These are phyloP conservation scores for Coreoperca whiteheadi DNA, from an alignment of 2,113 vertebrate species.

Conservation along the genomic window DNA sequence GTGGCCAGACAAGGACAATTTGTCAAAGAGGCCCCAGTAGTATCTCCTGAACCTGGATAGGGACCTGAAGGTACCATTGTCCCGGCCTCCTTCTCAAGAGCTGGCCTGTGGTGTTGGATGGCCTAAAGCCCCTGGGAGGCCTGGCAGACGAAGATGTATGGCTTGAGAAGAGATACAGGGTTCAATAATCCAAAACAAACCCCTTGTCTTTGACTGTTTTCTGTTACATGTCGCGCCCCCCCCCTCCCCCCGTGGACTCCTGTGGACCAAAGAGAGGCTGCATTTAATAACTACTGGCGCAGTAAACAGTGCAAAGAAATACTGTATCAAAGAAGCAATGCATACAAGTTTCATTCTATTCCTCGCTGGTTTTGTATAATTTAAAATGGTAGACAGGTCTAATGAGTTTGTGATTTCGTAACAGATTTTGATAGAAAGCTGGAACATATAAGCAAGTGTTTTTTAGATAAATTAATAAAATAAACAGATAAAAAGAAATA, in stretches of 20 bases:
- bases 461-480: neutral
- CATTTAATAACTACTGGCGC: slow-evolving; percentile 36
- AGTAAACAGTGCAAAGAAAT: slow-evolving; percentile 2
- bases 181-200: slow-evolving; percentile 73
- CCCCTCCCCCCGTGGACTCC: neutral
- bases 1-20: slow-evolving; percentile 84
- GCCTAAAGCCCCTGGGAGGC: slow-evolving; percentile 64
- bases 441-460: neutral
- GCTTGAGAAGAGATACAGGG: slow-evolving; percentile 59
- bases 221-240: slow-evolving; percentile 15
- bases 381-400: neutral
- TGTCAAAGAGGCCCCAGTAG: slow-evolving; percentile 84
- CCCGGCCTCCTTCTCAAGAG: slow-evolving; percentile 66
- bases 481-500: neutral
- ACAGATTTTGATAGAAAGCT: neutral
- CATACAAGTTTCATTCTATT: neutral
- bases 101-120: slow-evolving; percentile 66
- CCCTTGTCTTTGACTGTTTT: slow-evolving; percentile 57
- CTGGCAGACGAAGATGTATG: slow-evolving; percentile 75
- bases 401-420: neutral
- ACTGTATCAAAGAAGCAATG: neutral
- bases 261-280: slow-evolving; percentile 26
- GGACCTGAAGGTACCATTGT: slow-evolving; percentile 78
- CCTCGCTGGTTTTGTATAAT: neutral
- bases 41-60: slow-evolving; percentile 77